phyloP scores from a whole-genome alignment of 2,797 vertebrate species.

The Gallinago stenura region DNA sequence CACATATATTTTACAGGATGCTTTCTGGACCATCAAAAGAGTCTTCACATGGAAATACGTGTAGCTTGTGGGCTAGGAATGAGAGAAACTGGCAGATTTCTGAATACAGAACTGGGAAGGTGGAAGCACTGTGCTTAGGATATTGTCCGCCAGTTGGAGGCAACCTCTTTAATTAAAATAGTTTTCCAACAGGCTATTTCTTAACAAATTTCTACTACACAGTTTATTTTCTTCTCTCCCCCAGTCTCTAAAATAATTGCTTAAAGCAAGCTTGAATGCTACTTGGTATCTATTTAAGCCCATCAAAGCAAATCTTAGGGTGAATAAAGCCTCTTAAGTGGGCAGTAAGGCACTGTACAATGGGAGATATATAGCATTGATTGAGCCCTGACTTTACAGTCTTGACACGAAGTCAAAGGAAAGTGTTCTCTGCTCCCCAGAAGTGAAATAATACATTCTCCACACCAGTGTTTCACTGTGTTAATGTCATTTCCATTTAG shows the following conservation, averaged over 20 bases:
- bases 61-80: neutral
- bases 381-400: conserved; percentile 2
- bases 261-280: conserved; percentile 19
- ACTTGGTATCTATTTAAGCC: neutral
- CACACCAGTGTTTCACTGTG: neutral
- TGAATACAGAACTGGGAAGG: neutral
- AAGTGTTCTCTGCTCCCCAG: neutral
- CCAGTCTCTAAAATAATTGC: neutral
- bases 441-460: conserved; percentile 20
- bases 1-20: neutral
- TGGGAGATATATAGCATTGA: neutral
- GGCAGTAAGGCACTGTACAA: neutral
- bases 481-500: neutral
- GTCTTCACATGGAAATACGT: neutral
- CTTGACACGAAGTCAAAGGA: neutral
- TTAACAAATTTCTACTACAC: neutral
- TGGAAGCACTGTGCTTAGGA: neutral
- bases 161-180: neutral
- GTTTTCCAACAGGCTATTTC: neutral
- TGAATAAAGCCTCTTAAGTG: neutral
- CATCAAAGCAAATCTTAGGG: neutral
- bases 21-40: neutral
- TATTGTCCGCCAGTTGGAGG: neutral
- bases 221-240: neutral
- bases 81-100: conserved; percentile 10